phyloP scores from a whole-genome alignment of 2,113 vertebrate species.

The Atractosteus spatula region DNA sequence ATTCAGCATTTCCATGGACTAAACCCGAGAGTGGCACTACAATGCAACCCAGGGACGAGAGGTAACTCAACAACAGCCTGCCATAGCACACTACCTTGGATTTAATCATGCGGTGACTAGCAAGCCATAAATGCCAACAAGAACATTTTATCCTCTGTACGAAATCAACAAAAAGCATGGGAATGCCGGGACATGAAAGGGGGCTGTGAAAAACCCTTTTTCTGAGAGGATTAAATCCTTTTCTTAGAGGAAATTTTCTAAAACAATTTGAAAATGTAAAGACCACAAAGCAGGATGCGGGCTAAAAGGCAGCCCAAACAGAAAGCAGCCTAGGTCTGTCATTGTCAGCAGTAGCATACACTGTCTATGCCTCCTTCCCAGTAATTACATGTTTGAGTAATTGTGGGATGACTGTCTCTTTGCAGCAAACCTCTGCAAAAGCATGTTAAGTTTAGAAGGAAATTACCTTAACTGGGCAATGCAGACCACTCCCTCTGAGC shows the following conservation, averaged over 20 bases:
- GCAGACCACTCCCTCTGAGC: background rate
- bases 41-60: background rate
- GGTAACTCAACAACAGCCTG: background rate
- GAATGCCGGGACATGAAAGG: background rate
- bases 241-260: background rate
- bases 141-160: background rate
- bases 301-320: background rate
- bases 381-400: constrained; percentile 5
- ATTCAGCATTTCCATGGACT: background rate
- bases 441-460: background rate
- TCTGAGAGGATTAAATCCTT: background rate
- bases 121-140: background rate
- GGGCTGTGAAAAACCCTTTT: background rate
- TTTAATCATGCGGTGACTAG: background rate
- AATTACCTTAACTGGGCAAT: constrained; percentile 4
- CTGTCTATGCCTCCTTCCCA: constrained; percentile 6
- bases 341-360: background rate
- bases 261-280: background rate
- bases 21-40: background rate
- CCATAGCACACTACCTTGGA: background rate
- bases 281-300: constrained; percentile 13
- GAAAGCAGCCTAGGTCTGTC: background rate
- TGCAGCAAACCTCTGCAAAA: background rate
- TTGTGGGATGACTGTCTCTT: background rate
- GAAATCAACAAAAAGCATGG: background rate